Conservation (phyloP, 2,113 vertebrate species). For the Puffinus mauretanicus region DNA sequence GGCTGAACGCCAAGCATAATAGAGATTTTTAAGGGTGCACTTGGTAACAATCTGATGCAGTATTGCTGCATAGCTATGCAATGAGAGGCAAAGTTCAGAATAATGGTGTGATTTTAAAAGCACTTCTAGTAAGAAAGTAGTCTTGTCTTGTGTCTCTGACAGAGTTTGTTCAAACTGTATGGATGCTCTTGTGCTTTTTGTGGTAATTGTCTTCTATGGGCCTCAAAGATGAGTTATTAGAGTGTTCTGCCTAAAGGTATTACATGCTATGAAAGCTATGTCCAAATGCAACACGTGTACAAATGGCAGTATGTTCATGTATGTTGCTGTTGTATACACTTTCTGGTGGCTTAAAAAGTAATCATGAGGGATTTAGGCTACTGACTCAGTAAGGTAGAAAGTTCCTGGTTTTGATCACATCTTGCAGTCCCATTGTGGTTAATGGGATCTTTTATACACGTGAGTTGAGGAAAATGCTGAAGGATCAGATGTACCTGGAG, state of each 20-base stretch:
- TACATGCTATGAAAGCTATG: neutral
- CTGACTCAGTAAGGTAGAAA: neutral
- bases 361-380: neutral
- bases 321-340: neutral
- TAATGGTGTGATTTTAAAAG: neutral
- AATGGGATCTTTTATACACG: neutral
- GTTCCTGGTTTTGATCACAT: neutral
- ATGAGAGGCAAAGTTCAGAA: conserved; percentile 12
- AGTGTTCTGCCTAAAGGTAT: neutral
- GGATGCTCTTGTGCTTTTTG: neutral
- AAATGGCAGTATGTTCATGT: neutral
- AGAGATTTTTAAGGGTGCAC: neutral
- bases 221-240: neutral
- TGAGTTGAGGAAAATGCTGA: neutral
- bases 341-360: neutral
- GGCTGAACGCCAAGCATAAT: neutral
- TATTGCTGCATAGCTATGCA: neutral
- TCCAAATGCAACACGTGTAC: neutral
- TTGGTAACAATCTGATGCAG: neutral
- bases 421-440: neutral
- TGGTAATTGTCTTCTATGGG: neutral
- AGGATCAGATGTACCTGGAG: neutral
- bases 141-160: neutral
- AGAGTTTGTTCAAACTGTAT: neutral
- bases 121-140: neutral